A percentile compares a stretch with the other conserved stretches of the same genome.
Evolutionary conservation across 2,888 invertebrate genomes (phyloP).

Genomic region (Apoda limacodes): DNA sequence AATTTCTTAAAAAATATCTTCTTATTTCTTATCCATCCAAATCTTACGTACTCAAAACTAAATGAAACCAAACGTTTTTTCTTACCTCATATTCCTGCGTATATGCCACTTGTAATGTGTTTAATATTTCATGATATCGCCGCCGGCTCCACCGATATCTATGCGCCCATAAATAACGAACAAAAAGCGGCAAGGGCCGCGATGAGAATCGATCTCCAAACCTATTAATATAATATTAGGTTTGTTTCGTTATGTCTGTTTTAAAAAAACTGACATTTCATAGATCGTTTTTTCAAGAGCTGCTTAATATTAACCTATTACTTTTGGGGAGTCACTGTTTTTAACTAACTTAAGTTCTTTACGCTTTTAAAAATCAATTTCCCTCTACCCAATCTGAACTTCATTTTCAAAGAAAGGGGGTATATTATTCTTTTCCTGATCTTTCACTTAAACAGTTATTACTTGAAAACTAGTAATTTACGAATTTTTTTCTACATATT

Average conservation of each 20-base stretch:
- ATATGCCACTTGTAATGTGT: constrained; percentile 68
- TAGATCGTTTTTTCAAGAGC: too few species aligned
- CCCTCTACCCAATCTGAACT: too few species aligned
- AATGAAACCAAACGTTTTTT: constrained; percentile 55
- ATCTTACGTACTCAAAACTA: constrained; percentile 25
- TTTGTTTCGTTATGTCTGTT: constrained; percentile 41
- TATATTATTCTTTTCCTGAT: too few species aligned
- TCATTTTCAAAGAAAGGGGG: too few species aligned
- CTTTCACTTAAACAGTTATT: too few species aligned
- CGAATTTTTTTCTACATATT: too few species aligned
- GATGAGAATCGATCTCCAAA: constrained; percentile 42
- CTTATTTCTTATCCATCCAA: constrained; percentile 26
- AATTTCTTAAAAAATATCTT: constrained; percentile 18
- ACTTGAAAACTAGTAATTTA: too few species aligned
- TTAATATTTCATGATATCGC: constrained; percentile 69
- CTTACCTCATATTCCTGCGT: constrained; percentile 61
- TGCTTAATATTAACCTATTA: too few species aligned
- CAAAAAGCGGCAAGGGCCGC: constrained; percentile 48
- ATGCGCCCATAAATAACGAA: constrained; percentile 57
- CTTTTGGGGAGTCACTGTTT: too few species aligned
- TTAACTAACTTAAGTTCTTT: too few species aligned
- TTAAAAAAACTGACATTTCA: constrained; percentile 13
- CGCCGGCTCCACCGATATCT: constrained; percentile 59
- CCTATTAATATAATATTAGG: constrained; percentile 65
- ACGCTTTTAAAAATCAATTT: too few species aligned